Percentiles rank a stretch among this genome's conserved stretches.
Evolutionary conservation across 2,113 vertebrate genomes (phyloP).

Genomic region (Chamaea fasciata): DNA sequence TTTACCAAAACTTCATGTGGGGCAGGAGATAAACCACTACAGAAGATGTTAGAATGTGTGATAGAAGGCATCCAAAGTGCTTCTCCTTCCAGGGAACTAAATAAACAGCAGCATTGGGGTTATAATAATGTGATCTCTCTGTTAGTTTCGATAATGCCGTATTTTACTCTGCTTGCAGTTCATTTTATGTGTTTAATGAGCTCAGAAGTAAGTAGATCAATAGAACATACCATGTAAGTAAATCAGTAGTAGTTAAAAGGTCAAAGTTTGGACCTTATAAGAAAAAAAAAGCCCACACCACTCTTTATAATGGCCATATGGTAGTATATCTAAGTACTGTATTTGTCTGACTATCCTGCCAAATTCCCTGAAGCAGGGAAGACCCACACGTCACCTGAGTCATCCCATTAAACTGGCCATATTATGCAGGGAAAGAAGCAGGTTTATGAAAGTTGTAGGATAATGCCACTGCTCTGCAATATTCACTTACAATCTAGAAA

Average conservation of each 20-base stretch:
- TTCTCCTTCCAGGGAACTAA: not conserved
- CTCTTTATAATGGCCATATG: not conserved
- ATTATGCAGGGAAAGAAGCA: not conserved
- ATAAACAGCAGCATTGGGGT: not conserved
- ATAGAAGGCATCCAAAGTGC: not conserved
- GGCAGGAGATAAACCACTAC: not conserved
- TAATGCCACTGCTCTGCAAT: not conserved
- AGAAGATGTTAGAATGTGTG: not conserved
- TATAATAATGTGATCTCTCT: not conserved
- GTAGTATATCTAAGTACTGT: not conserved
- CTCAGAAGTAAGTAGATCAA: slow-evolving; percentile 28
- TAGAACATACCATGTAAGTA: slow-evolving; percentile 13
- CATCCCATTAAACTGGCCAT: not conserved
- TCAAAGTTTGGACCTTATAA: slow-evolving; percentile 31
- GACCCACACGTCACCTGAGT: not conserved
- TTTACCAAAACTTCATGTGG: not conserved
- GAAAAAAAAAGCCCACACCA: not conserved
- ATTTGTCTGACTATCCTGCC: not conserved
- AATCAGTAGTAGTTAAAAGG: slow-evolving; percentile 26
- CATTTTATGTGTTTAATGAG: slow-evolving; percentile 32
- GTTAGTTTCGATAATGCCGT: not conserved
- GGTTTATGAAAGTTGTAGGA: not conserved
- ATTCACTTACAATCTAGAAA: not conserved
- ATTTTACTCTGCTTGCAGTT: not conserved
- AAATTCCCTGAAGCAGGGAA: not conserved